Evolutionary conservation across 2,888 invertebrate genomes (phyloP), one percentile per base, ranked within the genome.

Genomic region (Leptinotarsa peninsularis): DNA sequence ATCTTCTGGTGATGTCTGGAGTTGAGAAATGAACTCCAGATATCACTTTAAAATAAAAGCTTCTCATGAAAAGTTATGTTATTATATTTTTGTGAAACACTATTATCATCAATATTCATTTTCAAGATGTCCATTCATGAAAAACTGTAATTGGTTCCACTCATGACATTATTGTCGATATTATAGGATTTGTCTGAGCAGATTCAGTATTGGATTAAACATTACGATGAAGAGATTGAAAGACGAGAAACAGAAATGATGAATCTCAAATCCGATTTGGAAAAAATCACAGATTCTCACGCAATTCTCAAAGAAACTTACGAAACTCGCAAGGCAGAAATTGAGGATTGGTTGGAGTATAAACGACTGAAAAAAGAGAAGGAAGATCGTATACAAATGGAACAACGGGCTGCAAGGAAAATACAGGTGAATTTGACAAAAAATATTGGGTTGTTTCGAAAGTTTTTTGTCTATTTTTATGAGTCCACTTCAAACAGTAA

Each of bases 151-250:
- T 33, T 5, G 33, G 33, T 33, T 33, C 33, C 33, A 7, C 7
- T 33, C 33, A 10, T 10, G 2, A 43, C 10, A 5, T 5, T 43
- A 43, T 43, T 43, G 3, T 43, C 43, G 43, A 67, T 15, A 27
- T 18, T 68, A 68, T 33, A 86, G 82, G 86, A 87, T 71, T 76
- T 81, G 66, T 23, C 81, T 43, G 82, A 83, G 4, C 82, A 83
- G 33, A 87, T 86, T 14, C 77, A 84, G 14, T 81, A 82, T 66
- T 87, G 86, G 87, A 84, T 85, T 82, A 83, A 84, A 66, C 76
- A 78, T n/a, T 87, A 86, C 71, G 86, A 86, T 43, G 79, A 80
- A 21, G 86, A 87, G 72, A 76, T 81, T 1, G 86, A 87, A 71
- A 68, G 73, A 18, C 76, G 78, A 27, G 86, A 86, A 43, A 74